A percentile compares a stretch with the other conserved stretches of the same genome.
Conservation (phyloP, 2,113 vertebrate species). For the Otis tarda region DNA sequence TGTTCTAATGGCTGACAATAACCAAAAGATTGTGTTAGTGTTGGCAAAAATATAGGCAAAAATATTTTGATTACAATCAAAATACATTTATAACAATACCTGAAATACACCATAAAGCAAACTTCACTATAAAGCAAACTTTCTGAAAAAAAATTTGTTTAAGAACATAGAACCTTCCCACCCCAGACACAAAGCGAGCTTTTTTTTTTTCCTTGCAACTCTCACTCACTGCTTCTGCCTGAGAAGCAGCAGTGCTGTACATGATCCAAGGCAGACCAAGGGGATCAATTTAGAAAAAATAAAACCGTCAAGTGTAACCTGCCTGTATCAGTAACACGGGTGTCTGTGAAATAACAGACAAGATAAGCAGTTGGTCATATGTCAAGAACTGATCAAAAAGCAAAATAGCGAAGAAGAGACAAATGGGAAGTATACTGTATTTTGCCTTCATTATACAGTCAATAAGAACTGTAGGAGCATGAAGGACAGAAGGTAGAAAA, state of each 20-base stretch:
- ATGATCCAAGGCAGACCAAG: not conserved
- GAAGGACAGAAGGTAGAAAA: not conserved
- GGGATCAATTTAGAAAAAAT: not conserved
- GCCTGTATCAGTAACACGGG: not conserved
- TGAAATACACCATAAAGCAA: not conserved
- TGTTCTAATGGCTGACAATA: constrained; percentile 88
- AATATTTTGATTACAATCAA: not conserved
- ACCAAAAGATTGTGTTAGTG: not conserved
- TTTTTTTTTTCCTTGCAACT: not conserved
- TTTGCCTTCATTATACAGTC: not conserved
- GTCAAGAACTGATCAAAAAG: not conserved
- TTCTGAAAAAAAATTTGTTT: not conserved
- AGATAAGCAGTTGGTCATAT: not conserved
- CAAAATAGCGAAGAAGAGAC: not conserved
- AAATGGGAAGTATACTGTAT: not conserved
- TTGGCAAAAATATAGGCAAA: not conserved
- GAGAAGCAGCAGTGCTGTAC: not conserved
- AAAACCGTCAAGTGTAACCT: not conserved
- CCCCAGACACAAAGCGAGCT: not conserved
- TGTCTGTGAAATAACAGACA: not conserved
- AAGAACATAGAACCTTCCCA: not conserved
- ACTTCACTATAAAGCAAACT: not conserved
- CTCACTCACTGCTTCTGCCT: not conserved
- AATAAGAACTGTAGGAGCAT: not conserved
- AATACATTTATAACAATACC: not conserved